phyloP scores from a whole-genome alignment of 1,140 invertebrate species.

The Drosophila lacertosa region DNA sequence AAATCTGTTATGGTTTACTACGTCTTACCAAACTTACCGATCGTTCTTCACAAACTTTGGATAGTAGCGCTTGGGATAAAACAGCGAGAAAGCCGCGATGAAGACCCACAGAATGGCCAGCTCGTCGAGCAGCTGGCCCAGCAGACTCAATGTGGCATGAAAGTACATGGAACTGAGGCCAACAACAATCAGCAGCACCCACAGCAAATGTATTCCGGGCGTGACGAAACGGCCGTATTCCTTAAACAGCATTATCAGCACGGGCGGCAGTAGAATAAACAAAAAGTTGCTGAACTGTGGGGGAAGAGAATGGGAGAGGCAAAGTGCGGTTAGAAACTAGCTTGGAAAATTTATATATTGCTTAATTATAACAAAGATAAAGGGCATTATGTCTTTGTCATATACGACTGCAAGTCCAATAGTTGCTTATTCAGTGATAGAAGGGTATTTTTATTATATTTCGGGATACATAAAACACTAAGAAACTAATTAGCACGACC shows the following conservation, averaged over 20 bases:
- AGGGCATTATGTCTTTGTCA: too few relatives aligned
- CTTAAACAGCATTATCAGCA: constrained; percentile 90
- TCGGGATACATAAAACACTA: too few relatives aligned
- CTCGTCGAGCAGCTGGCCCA: constrained; percentile 92
- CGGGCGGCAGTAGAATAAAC: constrained; percentile 90
- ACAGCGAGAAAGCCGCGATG: constrained; percentile 90
- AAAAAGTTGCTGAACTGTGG: constrained; percentile 91
- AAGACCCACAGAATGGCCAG: constrained; percentile 92
- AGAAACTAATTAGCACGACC: too few relatives aligned
- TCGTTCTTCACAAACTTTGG: constrained; percentile 88
- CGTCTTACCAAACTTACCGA: constrained; percentile 84
- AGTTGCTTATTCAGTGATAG: too few relatives aligned
- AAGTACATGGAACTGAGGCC: constrained; percentile 93
- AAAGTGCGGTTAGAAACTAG: not conserved
- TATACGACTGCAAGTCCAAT: too few relatives aligned
- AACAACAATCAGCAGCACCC: constrained; percentile 90
- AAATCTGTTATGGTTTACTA: too few relatives aligned
- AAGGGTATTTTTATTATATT: too few relatives aligned
- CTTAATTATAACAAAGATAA: too few relatives aligned
- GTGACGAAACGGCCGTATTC: constrained; percentile 90
- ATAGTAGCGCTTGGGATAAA: constrained; percentile 89
- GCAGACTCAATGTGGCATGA: constrained; percentile 91
- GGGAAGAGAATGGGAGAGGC: not conserved
- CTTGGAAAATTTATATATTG: too few relatives aligned
- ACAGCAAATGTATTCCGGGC: constrained; percentile 90